phyloP scores from a whole-genome alignment of 2,113 vertebrate species.

The Gallinago jamesoni region DNA sequence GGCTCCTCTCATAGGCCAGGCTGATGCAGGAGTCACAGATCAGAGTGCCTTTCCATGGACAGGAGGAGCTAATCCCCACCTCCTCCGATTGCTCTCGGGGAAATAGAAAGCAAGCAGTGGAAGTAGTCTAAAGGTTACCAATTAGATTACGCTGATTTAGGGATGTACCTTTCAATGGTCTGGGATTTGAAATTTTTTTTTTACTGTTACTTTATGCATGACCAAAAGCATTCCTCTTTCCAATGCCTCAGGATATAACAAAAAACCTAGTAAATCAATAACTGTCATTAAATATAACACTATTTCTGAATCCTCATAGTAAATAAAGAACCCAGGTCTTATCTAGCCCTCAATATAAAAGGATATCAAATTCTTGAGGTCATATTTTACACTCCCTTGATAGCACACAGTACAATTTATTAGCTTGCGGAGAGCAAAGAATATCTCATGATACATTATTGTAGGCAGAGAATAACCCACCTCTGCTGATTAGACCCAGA shows the following conservation, averaged over 20 bases:
- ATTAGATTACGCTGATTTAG: neutral
- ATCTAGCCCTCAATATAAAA: neutral
- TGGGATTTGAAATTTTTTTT: neutral
- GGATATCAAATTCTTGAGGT: neutral
- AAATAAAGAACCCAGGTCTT: slow-evolving; percentile 31
- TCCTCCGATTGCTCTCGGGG: neutral
- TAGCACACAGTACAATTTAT: neutral
- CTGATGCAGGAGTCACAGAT: neutral
- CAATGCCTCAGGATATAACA: neutral
- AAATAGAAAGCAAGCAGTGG: neutral
- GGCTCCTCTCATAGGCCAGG: neutral
- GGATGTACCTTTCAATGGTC: neutral
- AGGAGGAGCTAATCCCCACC: neutral
- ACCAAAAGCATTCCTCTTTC: neutral
- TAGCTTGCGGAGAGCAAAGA: neutral
- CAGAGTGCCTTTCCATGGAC: neutral
- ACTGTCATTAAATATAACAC: neutral
- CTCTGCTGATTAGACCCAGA: neutral
- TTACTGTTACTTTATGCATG: neutral
- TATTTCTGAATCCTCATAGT: neutral
- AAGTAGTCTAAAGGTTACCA: neutral
- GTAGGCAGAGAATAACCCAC: neutral
- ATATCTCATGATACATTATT: neutral
- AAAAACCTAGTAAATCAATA: slow-evolving; percentile 7
- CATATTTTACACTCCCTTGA: neutral